Conservation (phyloP, 2,113 vertebrate species). For the Hippocampus comes region DNA sequence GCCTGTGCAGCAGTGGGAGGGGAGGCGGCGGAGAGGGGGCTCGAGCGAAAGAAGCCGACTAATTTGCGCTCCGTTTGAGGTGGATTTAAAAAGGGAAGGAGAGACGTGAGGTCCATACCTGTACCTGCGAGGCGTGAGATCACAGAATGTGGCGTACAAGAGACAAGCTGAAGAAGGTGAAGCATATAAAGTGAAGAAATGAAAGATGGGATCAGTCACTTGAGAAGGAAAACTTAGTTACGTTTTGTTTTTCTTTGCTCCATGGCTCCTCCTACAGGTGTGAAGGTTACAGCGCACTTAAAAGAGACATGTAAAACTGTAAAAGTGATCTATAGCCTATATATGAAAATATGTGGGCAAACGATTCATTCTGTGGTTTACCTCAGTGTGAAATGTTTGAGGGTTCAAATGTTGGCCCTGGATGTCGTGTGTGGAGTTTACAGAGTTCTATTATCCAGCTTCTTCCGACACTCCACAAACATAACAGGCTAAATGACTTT, state of each 20-base stretch:
- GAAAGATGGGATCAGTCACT: constrained; percentile 4
- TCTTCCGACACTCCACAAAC: too few relatives aligned
- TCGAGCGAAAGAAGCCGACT: constrained; percentile 24
- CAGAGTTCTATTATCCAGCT: too few relatives aligned
- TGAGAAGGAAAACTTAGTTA: neutral
- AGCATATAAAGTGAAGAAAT: constrained; percentile 26
- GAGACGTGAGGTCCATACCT: constrained; percentile 58
- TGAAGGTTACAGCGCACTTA: neutral
- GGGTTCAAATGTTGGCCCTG: too few relatives aligned
- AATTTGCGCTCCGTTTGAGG: constrained; percentile 61
- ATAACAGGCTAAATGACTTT: too few relatives aligned
- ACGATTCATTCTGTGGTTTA: too few relatives aligned
- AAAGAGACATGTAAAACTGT: constrained; percentile 4
- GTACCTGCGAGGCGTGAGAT: constrained; percentile 24
- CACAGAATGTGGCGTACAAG: constrained; percentile 17
- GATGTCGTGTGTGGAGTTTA: too few relatives aligned
- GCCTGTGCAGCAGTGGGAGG: constrained; percentile 24
- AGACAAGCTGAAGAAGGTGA: constrained; percentile 8
- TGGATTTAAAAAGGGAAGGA: constrained; percentile 53
- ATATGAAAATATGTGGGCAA: too few relatives aligned
- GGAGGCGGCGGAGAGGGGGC: neutral
- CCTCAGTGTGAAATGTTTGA: too few relatives aligned
- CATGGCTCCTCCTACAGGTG: neutral
- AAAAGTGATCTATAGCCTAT: too few relatives aligned
- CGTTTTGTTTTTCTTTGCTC: neutral